Evolutionary conservation across 2,888 invertebrate species (phyloP), one percentile per base, ranked within the genome.

Genomic region (Cryptophagus acutangulus): DNA sequence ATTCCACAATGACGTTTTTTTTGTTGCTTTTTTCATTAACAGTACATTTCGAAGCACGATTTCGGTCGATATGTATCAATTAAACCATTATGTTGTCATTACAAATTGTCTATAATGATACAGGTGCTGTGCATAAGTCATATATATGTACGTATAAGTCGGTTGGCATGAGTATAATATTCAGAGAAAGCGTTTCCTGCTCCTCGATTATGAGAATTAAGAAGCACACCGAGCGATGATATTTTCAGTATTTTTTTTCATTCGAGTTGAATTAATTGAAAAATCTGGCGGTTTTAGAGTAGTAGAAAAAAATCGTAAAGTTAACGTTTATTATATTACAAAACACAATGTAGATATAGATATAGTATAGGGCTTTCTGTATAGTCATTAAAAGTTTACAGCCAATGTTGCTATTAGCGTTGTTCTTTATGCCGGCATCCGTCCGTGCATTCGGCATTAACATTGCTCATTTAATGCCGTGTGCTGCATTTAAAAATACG

Each of bases 51-150:
- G n/a, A n/a, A n/a, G 51, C 55, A 53, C 54, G 55, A 53, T 56
- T 56, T 54, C 43, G 43, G 51, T 43, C 61, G 52, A 62, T 58
- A 50, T 60, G 59, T 61, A 62, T 60, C 62, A 64, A 65, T 64
- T 65, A 65, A 63, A 63, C 59, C 52, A 64, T 65, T 65, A 65
- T 61, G 59, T 56, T 64, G 63, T 64, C 65, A 58, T 58, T 63
- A 59, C 56, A 62, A 62, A 63, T 64, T 58, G 59, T 55, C 49
- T 37, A 55, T 64, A 63, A 64, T 65, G 56, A 64, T 60, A 63
- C 61, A 58, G 60, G 54, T 57, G 57, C 50, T 41, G 58, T 52
- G 51, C 51, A 58, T 60, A 59, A 58, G 55, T 60, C 59, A 59
- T 57, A 31, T 31, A 26, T n/a, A n/a, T n/a, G n/a, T n/a, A n/a